Evolutionary conservation across 2,797 vertebrate genomes (phyloP), one percentile per base, ranked within the genome.

Genomic region (Anguilla megastoma): DNA sequence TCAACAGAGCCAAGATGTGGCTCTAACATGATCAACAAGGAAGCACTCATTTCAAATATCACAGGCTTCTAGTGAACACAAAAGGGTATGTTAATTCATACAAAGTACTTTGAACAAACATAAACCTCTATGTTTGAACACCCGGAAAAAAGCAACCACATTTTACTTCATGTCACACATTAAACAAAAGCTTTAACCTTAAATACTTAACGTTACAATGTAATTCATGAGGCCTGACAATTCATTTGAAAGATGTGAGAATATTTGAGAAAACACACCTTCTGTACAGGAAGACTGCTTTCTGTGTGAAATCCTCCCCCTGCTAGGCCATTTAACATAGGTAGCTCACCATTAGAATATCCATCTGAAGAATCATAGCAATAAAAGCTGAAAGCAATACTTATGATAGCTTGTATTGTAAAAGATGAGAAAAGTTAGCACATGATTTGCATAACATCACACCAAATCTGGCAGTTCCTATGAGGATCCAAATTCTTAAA

Each of bases 231-330:
- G 2, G 74, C 1, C 12, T 16, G 33, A 45, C 3, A 0, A 21
- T 79, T 79, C 12, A 79, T 79, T 79, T 71, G 18, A 79, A 79
- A 33, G 33, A 36, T 45, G 30, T 18, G 74, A 79, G 71, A 74
- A 36, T n/a, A n/a, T 27, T n/a, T n/a, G 21, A 33, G 33, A 33
- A 48, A 82, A 82, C 12, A 82, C 18, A 82, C 7, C 3, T 21
- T 50, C 79, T 48, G 79, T 50, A 45, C 18, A 48, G 41, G 18
- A 82, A 50, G 21, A 50, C 45, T n/a, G 74, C 74, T 41, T 6
- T 48, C 9, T 18, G 21, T 82, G 41, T 50, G 41, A 50, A 82
- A 50, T n/a, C 79, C 79, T 45, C 18, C 3, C 41, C 21, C 41
- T 82, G 24, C 45, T 50, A 24, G 79, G 79, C 79, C 79, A 50